These are phyloP conservation scores for Steromphala cineraria DNA, from an alignment of 2,888 invertebrate genomes.

Conservation along the genomic window DNA sequence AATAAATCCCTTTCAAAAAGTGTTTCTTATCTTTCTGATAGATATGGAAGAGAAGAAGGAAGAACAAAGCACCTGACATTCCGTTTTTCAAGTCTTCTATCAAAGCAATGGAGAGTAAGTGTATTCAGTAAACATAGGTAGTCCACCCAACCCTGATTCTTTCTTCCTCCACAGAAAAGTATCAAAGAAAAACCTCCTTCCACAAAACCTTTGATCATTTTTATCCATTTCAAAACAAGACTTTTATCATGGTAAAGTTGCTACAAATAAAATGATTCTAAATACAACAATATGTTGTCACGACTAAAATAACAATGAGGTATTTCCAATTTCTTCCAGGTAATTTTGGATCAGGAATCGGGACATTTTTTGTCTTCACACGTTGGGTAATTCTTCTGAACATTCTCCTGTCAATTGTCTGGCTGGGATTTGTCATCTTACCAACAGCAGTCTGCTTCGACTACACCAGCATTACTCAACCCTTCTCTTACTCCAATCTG, in stretches of 20 bases:
- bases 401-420: slow-evolving; percentile 44
- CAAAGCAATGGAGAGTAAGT: slow-evolving; percentile 53
- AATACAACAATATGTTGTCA: neutral
- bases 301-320: no score
- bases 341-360: slow-evolving; percentile 62
- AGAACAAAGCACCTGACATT: slow-evolving; percentile 42
- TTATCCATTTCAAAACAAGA: no score
- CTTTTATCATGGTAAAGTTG: neutral
- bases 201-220: no score
- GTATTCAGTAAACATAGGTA: no score
- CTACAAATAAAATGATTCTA: neutral
- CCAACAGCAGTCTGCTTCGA: slow-evolving; percentile 49
- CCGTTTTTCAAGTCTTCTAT: slow-evolving; percentile 48
- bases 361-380: slow-evolving; percentile 58
- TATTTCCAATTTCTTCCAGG: slow-evolving; percentile 37
- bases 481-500: slow-evolving; percentile 47
- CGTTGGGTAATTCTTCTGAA: slow-evolving; percentile 58
- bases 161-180: no score
- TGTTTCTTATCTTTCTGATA: slow-evolving; percentile 27
- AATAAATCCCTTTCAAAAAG: neutral
- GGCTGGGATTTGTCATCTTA: slow-evolving; percentile 50
- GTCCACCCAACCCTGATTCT: no score
- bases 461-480: slow-evolving; percentile 37
- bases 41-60: slow-evolving; percentile 53
- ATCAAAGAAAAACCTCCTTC: no score